phyloP scores from a whole-genome alignment of 2,113 vertebrate species.

The Vulpes lagopus region DNA sequence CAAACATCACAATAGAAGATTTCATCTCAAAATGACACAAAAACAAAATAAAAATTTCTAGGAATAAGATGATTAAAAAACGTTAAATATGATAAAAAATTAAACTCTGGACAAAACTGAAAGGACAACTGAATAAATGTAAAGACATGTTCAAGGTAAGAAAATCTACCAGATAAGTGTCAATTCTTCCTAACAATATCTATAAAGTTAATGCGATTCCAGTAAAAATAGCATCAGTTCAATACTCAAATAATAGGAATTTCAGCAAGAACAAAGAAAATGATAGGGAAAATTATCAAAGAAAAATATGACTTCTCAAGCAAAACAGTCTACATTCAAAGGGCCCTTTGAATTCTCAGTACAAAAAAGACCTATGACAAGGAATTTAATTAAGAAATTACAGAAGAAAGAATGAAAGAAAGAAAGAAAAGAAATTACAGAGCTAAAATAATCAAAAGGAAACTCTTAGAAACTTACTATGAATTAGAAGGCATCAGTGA shows the following conservation, averaged over 20 bases:
- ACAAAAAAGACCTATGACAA: neutral
- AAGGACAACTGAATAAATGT: neutral
- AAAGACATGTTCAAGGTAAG: neutral
- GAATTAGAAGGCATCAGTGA: neutral
- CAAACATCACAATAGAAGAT: slow-evolving; percentile 51
- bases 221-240: slow-evolving; percentile 55
- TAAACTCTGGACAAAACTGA: slow-evolving; percentile 33
- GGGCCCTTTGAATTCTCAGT: slow-evolving; percentile 3
- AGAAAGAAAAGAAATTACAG: neutral
- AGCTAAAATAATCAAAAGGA: slow-evolving; percentile 26
- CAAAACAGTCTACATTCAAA: slow-evolving; percentile 40
- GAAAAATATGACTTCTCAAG: slow-evolving; percentile 29
- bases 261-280: slow-evolving; percentile 62
- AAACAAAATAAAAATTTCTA: slow-evolving; percentile 28
- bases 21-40: slow-evolving; percentile 42
- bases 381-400: slow-evolving; percentile 9
- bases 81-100: neutral
- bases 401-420: neutral
- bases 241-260: slow-evolving; percentile 47
- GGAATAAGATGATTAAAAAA: slow-evolving; percentile 49
- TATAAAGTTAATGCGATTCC: slow-evolving; percentile 40
- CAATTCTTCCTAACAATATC: neutral
- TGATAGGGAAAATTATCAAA: slow-evolving; percentile 28
- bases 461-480: neutral
- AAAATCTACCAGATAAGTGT: neutral